Evolutionary conservation across 1,140 invertebrate species (phyloP), one percentile per base, ranked within the genome.

Genomic region (Rhyacophila brunnea): DNA sequence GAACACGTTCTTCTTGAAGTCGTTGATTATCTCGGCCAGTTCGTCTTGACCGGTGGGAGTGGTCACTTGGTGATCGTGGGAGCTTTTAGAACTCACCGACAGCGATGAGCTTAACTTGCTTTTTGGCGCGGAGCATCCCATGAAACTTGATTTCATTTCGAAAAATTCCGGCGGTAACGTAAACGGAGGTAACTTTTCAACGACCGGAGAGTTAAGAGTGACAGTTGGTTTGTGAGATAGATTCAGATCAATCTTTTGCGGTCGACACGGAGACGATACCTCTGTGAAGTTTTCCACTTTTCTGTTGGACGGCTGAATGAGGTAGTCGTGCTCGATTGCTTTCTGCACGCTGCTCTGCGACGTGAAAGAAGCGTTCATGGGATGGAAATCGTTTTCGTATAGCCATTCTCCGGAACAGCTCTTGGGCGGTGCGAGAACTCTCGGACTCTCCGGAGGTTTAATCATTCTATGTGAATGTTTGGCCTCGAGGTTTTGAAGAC

Each of bases 1-100:
- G 51, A 91, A 89, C 1, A 92, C 88, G 66, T 93, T 92, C 67
- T 93, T 92, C 72, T 93, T 94, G 66, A 92, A 93, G 67, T 93
- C 90, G 65, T 90, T 91, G 66, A 94, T 91, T 17, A 94, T 91
- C 74, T 93, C 91, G 0, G 89, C 81, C 35, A 94, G 75, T 69
- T 93, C 90, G 53, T 90, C 89, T 69, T 93, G 77, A 9, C 76
- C 77, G 0, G 73, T 77, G 6, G 73, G 68, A 5, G 74, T 65
- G 0, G 48, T 38, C 1, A 46, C 40, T 28, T 28, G 23, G 5
- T 50, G 43, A 40, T 64, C 62, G 34, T 65, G 58, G 20, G 58
- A 54, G 35, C 47, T 35, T 19, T 50, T 58, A 5, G 57, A 56
- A 7, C 42, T 40, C 6, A 45, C 38, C 1, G 46, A 51, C n/a